phyloP scores from a whole-genome alignment of 37 sponge, comb jelly and placozoan genomes.

The Cladorhizidae sp. region DNA sequence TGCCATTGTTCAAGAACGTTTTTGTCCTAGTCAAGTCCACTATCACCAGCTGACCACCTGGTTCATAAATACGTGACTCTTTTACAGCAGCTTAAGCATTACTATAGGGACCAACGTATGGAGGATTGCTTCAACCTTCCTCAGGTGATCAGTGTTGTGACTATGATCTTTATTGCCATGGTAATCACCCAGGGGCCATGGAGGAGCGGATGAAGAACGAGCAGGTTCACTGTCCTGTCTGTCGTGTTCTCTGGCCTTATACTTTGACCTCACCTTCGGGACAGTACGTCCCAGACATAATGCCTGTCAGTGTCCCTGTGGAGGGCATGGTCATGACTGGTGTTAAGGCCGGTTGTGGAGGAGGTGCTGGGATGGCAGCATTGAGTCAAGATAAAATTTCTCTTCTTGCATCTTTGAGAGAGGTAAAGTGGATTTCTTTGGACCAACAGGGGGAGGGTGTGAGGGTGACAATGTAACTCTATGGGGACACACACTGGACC shows the following conservation, averaged over 20 bases:
- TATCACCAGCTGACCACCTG: too few species aligned
- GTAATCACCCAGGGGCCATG: slow-evolving; percentile 32
- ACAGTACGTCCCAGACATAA: background rate
- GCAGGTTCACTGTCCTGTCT: slow-evolving; percentile 51
- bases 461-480: too few species aligned
- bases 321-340: background rate
- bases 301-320: slow-evolving; percentile 5
- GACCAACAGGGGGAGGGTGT: too few species aligned
- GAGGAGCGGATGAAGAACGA: slow-evolving; percentile 44
- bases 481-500: too few species aligned
- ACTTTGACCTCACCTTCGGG: slow-evolving; percentile 8
- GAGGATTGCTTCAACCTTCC: too few species aligned
- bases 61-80: too few species aligned
- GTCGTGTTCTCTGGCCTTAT: slow-evolving; percentile 45
- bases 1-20: too few species aligned
- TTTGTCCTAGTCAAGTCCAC: too few species aligned
- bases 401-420: slow-evolving; percentile 5
- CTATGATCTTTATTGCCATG: background rate
- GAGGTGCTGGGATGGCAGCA: background rate
- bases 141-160: too few species aligned
- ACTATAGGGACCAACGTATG: too few species aligned
- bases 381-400: slow-evolving; percentile 16
- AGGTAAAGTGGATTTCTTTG: background rate
- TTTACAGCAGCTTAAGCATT: too few species aligned
- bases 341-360: background rate